phyloP scores from a whole-genome alignment of 2,113 vertebrate species.

The Glaucidium brasilianum region DNA sequence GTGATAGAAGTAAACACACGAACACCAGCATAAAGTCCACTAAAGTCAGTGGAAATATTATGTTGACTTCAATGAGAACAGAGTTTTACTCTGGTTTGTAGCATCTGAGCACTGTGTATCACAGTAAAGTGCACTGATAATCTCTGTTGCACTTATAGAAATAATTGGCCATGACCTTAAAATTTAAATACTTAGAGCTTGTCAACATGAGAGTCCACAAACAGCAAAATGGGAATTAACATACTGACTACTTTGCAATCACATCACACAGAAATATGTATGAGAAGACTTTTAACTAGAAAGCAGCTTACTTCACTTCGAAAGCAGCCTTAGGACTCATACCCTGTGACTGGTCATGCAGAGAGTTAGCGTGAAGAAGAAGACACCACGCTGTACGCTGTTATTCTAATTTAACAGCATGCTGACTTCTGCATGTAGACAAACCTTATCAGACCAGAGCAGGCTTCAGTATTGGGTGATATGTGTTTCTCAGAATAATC shows the following conservation, averaged over 20 bases:
- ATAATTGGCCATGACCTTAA: not conserved
- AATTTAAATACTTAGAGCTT: not conserved
- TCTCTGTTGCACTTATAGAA: not conserved
- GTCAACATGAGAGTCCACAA: not conserved
- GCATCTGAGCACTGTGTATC: not conserved
- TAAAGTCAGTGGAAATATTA: not conserved
- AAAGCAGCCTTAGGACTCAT: not conserved
- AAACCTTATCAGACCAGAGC: constrained; percentile 52
- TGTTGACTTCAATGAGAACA: not conserved
- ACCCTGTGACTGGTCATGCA: not conserved
- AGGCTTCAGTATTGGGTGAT: not conserved
- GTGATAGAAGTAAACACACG: not conserved
- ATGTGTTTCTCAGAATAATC: not conserved
- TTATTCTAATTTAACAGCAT: not conserved
- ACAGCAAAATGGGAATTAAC: not conserved
- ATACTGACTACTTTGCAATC: not conserved
- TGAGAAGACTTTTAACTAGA: not conserved
- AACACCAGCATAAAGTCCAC: not conserved
- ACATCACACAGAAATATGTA: not conserved
- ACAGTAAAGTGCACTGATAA: not conserved
- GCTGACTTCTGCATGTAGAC: not conserved
- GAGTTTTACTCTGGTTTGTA: not conserved
- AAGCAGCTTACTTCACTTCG: not conserved
- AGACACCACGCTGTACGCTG: not conserved
- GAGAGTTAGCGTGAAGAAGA: not conserved